These are phyloP conservation scores for Eurypyga helias DNA, from an alignment of 2,113 vertebrate species.

Conservation along the genomic window DNA sequence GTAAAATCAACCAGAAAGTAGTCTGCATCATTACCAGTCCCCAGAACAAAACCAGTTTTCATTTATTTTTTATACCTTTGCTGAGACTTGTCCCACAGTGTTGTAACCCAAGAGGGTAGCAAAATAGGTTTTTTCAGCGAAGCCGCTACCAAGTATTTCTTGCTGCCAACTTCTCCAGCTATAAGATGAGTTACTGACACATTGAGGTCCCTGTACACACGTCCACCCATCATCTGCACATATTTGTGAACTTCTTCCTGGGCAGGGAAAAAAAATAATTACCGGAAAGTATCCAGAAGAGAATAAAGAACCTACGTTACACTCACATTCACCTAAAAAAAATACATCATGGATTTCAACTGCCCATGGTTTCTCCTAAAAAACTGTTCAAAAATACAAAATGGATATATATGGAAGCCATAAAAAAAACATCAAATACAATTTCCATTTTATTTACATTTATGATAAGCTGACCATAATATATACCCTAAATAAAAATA, in stretches of 20 bases:
- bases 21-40: background rate
- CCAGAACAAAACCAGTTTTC: background rate
- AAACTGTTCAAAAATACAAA: background rate
- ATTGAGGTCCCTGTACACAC: constrained; percentile 88
- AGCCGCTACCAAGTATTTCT: constrained; percentile 96
- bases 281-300: background rate
- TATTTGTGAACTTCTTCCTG: constrained; percentile 92
- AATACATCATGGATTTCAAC: background rate
- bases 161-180: constrained; percentile 97
- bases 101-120: constrained; percentile 90
- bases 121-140: constrained; percentile 92
- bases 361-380: background rate
- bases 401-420: background rate
- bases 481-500: background rate
- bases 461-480: background rate
- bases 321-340: background rate
- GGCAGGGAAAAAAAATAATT: background rate
- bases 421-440: background rate
- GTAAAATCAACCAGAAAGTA: background rate
- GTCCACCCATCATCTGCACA: constrained; percentile 95
- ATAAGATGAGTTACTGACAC: constrained; percentile 93
- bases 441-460: background rate
- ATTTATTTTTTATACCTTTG: constrained; percentile 77
- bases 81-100: constrained; percentile 92
- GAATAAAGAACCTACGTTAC: background rate